Percentiles rank a stretch among this genome's conserved stretches.
These are phyloP conservation scores for Chymomyza caudatula DNA, from an alignment of 2,888 invertebrate genomes.

Conservation along the genomic window DNA sequence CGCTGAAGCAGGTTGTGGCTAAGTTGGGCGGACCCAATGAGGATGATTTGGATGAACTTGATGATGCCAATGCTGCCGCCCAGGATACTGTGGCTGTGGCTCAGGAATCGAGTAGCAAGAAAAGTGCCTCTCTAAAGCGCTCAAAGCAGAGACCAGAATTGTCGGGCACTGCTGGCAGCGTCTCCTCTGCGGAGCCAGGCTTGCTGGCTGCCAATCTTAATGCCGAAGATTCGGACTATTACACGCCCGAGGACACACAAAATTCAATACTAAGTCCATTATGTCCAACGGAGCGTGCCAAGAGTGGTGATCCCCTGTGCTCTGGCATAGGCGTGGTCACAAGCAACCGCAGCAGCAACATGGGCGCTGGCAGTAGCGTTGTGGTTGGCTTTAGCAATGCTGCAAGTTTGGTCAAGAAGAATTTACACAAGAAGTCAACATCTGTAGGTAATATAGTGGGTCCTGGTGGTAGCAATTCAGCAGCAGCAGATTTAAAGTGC, in stretches of 20 bases:
- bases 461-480: constrained; percentile 59
- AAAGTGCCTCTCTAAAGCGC: constrained; percentile 38
- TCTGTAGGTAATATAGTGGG: constrained; percentile 76
- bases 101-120: constrained; percentile 39
- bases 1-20: constrained; percentile 52
- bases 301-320: constrained; percentile 57
- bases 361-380: constrained; percentile 22
- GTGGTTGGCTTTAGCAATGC: constrained; percentile 53
- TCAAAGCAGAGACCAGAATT: constrained; percentile 31
- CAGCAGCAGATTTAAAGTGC: constrained; percentile 77
- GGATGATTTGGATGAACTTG: constrained; percentile 26
- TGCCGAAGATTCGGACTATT: constrained; percentile 87
- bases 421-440: constrained; percentile 75
- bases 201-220: constrained; percentile 42
- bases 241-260: constrained; percentile 87
- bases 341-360: constrained; percentile 20
- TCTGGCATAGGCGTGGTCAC: constrained; percentile 21
- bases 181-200: constrained; percentile 21
- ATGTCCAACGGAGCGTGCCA: constrained; percentile 75
- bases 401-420: constrained; percentile 62
- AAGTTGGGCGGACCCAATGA: constrained; percentile 28
- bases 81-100: constrained; percentile 22
- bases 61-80: constrained; percentile 24
- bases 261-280: constrained; percentile 84
- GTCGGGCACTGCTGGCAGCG: constrained; percentile 19